These are phyloP conservation scores for Coecobrya sp. DNA, from an alignment of 2,888 invertebrate species.

Conservation along the genomic window DNA sequence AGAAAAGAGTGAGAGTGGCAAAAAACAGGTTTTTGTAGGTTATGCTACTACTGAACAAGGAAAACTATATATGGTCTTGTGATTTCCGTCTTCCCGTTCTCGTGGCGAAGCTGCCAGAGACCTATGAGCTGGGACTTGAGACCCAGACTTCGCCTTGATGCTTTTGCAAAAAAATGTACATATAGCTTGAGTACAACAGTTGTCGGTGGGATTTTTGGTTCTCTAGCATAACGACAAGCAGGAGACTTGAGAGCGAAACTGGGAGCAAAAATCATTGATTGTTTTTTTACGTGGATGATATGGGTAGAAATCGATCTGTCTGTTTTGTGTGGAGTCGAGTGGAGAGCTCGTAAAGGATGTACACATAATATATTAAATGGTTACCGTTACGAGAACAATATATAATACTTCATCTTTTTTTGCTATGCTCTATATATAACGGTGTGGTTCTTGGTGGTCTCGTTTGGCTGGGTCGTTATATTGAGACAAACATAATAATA, in stretches of 20 bases:
- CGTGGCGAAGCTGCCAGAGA: neutral
- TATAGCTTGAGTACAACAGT: conserved; percentile 46
- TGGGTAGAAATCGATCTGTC: conserved; percentile 1
- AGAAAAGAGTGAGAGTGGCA: conserved; percentile 11
- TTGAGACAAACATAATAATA: conserved; percentile 32
- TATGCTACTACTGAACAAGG: too few species aligned
- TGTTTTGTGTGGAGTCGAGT: neutral
- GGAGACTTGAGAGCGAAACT: neutral
- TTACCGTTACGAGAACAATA: neutral
- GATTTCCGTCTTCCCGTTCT: conserved; percentile 59
- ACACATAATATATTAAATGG: neutral
- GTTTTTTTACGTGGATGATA: conserved; percentile 31
- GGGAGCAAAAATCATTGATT: conserved; percentile 10
- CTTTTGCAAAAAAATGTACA: conserved; percentile 48
- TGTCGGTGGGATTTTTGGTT: conserved; percentile 38
- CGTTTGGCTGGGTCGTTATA: conserved; percentile 19
- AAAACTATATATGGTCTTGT: conserved; percentile 16
- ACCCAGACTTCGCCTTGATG: neutral
- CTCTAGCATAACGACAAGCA: neutral
- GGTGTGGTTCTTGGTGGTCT: conserved; percentile 16
- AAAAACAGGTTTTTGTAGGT: conserved; percentile 36
- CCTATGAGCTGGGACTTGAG: neutral
- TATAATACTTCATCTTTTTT: conserved; percentile 2
- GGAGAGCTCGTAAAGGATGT: neutral
- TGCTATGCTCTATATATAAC: neutral